Evolutionary conservation across 2,113 vertebrate species (phyloP), one percentile per base, ranked within the genome.

Genomic region (Gavialis gangeticus): DNA sequence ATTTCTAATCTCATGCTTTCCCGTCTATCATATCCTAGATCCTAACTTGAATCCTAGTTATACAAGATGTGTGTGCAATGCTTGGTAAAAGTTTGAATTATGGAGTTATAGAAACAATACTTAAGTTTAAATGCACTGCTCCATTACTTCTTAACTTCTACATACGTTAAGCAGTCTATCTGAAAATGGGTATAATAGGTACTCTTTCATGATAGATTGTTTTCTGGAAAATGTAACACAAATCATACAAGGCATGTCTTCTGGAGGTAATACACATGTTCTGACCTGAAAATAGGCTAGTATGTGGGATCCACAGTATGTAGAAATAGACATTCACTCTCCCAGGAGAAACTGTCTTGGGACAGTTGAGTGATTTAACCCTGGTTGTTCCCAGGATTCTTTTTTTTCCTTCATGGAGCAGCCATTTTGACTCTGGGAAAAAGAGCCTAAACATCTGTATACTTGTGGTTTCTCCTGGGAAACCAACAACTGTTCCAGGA

Each of bases 181-280:
- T 21, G 24, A 92, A 93, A 9, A 34, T 75, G 60, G 67, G 77
- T 27, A n/a, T 56, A 58, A 12, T 5, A 30, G 57, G 14, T 78
- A 73, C 28, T 91, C 60, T 88, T 69, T 60, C 28, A 89, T 84
- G 64, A 55, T 69, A 62, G 27, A 25, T 94, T 94, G 46, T 95
- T 67, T 79, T 94, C 57, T 87, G 64, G 81, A 63, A 81, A 89
- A 87, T 79, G 75, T 34, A 77, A 60, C 82, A 83, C 63, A 94
- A 91, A 88, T 89, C 90, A 77, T 37, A 93, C 58, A 62, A 83
- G 75, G 46, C 25, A 14, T 1, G 5, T 17, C 77, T 79, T 21
- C 19, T 22, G n/a, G 82, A 25, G 75, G 71, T 34, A 18, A 37
- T 81, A 63, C 34, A 37, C 60, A 5, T 24, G 14, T 84, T 94